These are phyloP conservation scores for Phrynosoma blainvillii DNA, from an alignment of 2,113 vertebrate genomes.

Conservation along the genomic window DNA sequence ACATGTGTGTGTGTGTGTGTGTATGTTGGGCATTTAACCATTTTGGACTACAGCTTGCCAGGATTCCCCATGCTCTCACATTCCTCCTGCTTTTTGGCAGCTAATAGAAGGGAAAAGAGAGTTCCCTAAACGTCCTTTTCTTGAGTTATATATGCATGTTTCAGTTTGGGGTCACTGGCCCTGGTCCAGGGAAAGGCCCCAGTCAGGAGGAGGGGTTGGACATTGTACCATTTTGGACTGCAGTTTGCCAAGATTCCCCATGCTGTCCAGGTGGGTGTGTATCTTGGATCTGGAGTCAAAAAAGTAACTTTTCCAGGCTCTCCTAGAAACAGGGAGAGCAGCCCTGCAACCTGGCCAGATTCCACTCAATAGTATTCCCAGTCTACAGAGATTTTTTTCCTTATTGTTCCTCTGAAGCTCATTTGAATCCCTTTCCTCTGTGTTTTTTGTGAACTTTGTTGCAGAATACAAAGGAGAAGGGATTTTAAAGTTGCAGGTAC, in stretches of 20 bases:
- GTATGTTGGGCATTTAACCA: no score
- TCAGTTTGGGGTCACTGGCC: not conserved
- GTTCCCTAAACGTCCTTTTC: no score
- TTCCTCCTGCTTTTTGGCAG: not conserved
- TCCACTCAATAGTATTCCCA: not conserved
- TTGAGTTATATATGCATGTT: no score
- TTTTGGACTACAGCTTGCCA: no score
- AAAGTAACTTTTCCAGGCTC: no score
- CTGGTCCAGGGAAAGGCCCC: not conserved
- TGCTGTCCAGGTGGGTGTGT: not conserved
- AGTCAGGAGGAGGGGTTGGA: not conserved
- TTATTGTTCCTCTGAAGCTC: not conserved
- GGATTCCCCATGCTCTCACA: no score
- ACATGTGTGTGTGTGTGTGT: no score
- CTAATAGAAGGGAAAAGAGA: not conserved
- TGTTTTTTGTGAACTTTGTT: not conserved
- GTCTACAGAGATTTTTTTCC: not conserved
- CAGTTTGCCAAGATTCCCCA: no score
- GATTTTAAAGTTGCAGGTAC: not conserved
- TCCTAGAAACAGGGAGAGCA: not conserved
- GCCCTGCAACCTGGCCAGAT: not conserved
- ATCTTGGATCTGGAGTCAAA: not conserved
- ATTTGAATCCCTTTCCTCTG: not conserved
- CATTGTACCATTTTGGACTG: no score
- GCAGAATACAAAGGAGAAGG: not conserved